phyloP scores from a whole-genome alignment of 2,888 invertebrate species.

The Drosophila lutescens region DNA sequence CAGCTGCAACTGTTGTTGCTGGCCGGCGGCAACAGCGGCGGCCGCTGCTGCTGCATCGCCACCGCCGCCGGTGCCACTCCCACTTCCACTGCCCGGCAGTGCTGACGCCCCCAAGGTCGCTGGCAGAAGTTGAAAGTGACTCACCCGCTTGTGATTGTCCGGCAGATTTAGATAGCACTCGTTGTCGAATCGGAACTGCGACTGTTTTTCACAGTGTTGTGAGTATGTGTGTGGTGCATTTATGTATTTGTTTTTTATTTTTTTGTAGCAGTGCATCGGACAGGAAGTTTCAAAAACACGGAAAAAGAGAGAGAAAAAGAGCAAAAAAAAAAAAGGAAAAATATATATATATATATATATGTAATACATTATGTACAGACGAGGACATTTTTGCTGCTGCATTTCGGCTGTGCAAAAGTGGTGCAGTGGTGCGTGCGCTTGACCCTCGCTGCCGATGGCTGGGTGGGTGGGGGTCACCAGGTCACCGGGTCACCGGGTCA shows the following conservation, averaged over 20 bases:
- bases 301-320: conserved; percentile 44
- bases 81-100: conserved; percentile 39
- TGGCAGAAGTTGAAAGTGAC: conserved; percentile 85
- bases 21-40: conserved; percentile 52
- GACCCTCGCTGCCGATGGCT: conserved; percentile 2
- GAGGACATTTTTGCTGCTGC: conserved; percentile 26
- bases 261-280: conserved; percentile 52
- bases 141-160: conserved; percentile 99
- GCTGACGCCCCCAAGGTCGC: conserved; percentile 50
- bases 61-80: conserved; percentile 10
- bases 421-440: conserved; percentile 32
- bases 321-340: conserved; percentile 42
- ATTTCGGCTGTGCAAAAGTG: conserved; percentile 38
- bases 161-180: conserved; percentile 99
- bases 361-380: conserved; percentile 21
- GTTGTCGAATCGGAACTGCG: conserved; percentile 99
- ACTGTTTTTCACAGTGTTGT: conserved; percentile 86
- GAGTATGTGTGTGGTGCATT: conserved; percentile 30
- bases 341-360: neutral
- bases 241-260: neutral
- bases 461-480: neutral
- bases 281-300: conserved; percentile 30
- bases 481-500: neutral
- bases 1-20: conserved; percentile 70
- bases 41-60: conserved; percentile 27